Conservation (phyloP, 2,113 vertebrate genomes). For the Siniperca knerii region DNA sequence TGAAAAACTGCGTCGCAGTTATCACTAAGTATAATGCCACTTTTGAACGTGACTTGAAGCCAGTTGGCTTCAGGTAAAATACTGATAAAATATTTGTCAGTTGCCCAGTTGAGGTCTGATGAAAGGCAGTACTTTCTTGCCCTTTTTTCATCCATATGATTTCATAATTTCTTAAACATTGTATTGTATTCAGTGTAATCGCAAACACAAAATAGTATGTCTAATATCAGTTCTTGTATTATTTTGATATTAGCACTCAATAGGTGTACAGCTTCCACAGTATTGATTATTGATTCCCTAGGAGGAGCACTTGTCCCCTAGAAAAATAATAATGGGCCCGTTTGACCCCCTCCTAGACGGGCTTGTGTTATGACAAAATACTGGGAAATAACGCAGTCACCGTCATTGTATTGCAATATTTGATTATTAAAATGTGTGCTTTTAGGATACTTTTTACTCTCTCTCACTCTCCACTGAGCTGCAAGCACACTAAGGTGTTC, state of each 20-base stretch:
- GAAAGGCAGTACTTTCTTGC: neutral
- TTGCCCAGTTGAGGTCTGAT: neutral
- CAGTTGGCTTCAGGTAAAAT: neutral
- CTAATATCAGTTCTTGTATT: neutral
- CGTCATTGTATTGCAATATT: neutral
- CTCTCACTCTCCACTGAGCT: neutral
- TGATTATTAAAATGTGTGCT: neutral
- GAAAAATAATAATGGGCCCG: neutral
- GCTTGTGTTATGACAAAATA: neutral
- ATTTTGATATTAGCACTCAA: neutral
- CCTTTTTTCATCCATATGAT: neutral
- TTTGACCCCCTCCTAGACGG: neutral
- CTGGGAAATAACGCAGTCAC: neutral
- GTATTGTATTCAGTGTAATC: no score
- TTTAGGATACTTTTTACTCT: neutral
- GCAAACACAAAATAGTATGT: no score
- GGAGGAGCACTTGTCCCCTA: neutral
- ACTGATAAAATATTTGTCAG: neutral
- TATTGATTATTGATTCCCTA: neutral
- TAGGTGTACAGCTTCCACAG: neutral
- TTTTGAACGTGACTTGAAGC: neutral
- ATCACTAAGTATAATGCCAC: neutral
- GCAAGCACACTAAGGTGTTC: neutral
- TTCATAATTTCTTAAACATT: neutral
- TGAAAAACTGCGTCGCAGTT: neutral